These are phyloP conservation scores for Tromatobia lineatoria DNA, from an alignment of 2,888 invertebrate species.

Conservation along the genomic window DNA sequence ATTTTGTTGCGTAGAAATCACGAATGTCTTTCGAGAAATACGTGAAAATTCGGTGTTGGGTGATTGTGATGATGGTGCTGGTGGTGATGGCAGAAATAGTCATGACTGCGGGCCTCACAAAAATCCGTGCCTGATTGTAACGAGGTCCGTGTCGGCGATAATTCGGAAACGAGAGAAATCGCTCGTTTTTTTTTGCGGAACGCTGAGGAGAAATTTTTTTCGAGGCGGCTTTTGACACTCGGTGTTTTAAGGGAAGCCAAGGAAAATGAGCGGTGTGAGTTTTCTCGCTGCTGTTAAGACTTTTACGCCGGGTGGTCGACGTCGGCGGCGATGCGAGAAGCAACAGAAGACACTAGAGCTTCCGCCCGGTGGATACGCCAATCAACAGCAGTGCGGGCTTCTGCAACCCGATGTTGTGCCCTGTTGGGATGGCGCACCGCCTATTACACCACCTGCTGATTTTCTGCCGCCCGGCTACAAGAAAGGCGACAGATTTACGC, in stretches of 20 bases:
- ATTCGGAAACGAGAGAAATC: background rate
- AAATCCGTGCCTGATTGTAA: background rate
- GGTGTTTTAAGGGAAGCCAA: background rate
- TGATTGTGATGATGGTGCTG: slow-evolving; percentile 34
- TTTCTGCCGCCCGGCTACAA: slow-evolving; percentile 89
- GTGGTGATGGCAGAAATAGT: background rate
- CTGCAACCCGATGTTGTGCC: slow-evolving; percentile 87
- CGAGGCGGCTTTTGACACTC: background rate
- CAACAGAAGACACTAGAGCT: slow-evolving; percentile 86
- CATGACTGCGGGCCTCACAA: slow-evolving; percentile 22
- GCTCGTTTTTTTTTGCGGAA: background rate
- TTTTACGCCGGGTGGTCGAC: slow-evolving; percentile 88
- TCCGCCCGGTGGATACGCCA: slow-evolving; percentile 75
- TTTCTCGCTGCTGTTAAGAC: slow-evolving; percentile 89
- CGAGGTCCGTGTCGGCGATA: no score
- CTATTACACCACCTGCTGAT: slow-evolving; percentile 90
- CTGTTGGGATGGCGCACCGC: slow-evolving; percentile 88
- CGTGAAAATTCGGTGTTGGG: slow-evolving; percentile 33
- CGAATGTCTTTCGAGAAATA: background rate
- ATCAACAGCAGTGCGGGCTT: slow-evolving; percentile 73
- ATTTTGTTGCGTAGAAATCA: background rate
- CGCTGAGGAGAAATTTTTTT: background rate
- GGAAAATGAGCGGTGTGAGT: slow-evolving; percentile 87
- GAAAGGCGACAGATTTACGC: slow-evolving; percentile 79
- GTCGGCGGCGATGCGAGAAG: slow-evolving; percentile 88